These are phyloP conservation scores for Teinopalpus imperialis DNA, from an alignment of 2,888 invertebrate genomes.

Conservation along the genomic window DNA sequence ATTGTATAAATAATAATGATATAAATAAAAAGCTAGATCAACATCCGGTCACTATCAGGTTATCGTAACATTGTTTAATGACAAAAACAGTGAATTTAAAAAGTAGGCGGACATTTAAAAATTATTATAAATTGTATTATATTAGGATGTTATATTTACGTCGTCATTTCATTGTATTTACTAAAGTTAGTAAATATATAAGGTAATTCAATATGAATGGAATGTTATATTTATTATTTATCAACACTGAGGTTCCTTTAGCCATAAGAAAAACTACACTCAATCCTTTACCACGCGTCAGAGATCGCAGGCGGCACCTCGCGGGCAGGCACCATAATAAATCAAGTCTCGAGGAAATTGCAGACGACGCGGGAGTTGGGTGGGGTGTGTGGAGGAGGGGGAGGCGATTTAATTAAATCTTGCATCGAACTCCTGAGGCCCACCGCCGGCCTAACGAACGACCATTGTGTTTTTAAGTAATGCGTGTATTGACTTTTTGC, in stretches of 20 bases:
- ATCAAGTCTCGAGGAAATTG: slow-evolving; percentile 80
- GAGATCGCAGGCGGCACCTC: slow-evolving; percentile 52
- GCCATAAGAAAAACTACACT: slow-evolving; percentile 50
- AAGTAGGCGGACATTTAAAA: no score
- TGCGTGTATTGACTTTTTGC: slow-evolving; percentile 74
- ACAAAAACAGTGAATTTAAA: no score
- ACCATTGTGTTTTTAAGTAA: slow-evolving; percentile 81
- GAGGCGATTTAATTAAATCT: slow-evolving; percentile 83
- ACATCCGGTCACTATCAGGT: no score
- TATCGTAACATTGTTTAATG: no score
- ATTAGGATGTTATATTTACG: no score
- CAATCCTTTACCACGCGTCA: slow-evolving; percentile 66
- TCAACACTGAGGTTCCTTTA: slow-evolving; percentile 33
- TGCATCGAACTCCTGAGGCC: slow-evolving; percentile 82
- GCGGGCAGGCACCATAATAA: slow-evolving; percentile 74
- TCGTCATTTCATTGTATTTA: no score
- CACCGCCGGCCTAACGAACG: slow-evolving; percentile 75
- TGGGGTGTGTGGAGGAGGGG: slow-evolving; percentile 32
- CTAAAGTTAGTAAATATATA: no score
- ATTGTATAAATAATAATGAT: no score
- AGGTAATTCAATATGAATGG: no score
- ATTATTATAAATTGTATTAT: no score
- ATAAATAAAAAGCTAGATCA: no score
- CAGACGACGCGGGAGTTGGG: slow-evolving; percentile 51
- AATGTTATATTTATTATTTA: slow-evolving; percentile 3